phyloP scores from a whole-genome alignment of 2,113 vertebrate genomes.

The Stercorarius parasiticus region DNA sequence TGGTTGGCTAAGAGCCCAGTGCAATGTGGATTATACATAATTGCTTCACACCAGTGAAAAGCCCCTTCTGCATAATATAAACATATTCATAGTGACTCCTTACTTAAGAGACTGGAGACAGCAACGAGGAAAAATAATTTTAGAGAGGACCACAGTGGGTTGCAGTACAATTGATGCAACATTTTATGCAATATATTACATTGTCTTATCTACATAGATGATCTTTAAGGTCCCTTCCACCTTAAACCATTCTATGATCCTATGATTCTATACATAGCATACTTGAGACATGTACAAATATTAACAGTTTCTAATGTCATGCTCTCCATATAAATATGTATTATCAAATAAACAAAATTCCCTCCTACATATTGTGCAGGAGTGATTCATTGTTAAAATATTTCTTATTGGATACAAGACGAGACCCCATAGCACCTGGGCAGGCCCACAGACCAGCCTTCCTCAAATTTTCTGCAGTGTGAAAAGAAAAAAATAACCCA shows the following conservation, averaged over 20 bases:
- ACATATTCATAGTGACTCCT: not conserved
- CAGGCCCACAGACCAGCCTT: not conserved
- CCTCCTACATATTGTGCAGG: not conserved
- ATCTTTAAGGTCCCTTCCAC: not conserved
- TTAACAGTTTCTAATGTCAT: not conserved
- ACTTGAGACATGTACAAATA: not conserved
- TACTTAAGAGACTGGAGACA: not conserved
- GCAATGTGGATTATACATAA: constrained; percentile 15
- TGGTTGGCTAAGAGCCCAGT: not conserved
- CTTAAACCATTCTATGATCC: not conserved
- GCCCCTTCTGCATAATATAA: constrained; percentile 24
- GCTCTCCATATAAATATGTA: not conserved
- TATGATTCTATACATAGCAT: not conserved
- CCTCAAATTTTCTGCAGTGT: not conserved
- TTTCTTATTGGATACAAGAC: not conserved
- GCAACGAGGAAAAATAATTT: not conserved
- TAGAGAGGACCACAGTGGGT: not conserved
- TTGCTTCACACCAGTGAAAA: constrained; percentile 45
- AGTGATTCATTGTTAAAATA: not conserved
- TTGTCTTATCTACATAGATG: not conserved
- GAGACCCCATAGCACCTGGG: not conserved
- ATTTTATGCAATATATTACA: not conserved
- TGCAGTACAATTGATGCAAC: not conserved
- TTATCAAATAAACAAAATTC: not conserved
- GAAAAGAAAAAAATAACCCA: not conserved